These are phyloP conservation scores for Bos javanicus DNA, from an alignment of 2,113 vertebrate genomes.

Conservation along the genomic window DNA sequence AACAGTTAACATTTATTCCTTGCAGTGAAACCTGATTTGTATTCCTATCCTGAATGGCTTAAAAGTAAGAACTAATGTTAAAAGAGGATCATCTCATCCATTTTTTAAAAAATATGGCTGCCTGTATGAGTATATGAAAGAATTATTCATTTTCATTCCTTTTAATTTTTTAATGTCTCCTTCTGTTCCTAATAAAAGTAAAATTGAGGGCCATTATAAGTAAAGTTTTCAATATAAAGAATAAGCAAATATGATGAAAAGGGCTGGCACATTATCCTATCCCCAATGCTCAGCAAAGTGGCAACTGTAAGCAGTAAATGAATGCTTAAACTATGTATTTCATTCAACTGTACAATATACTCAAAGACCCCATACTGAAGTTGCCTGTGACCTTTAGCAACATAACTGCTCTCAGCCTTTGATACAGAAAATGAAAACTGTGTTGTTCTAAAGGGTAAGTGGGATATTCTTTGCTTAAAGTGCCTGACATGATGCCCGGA, in stretches of 20 bases:
- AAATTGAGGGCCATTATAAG: not conserved
- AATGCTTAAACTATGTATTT: not conserved
- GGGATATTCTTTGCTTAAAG: not conserved
- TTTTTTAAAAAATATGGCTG: not conserved
- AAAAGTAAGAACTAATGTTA: not conserved
- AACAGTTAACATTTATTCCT: slow-evolving; percentile 65
- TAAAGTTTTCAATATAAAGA: not conserved
- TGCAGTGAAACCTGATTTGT: slow-evolving; percentile 57
- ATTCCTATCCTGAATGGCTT: slow-evolving; percentile 29
- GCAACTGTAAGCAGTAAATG: not conserved
- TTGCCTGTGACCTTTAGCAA: not conserved
- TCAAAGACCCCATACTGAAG: not conserved
- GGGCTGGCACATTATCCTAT: not conserved
- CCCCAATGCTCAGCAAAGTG: not conserved
- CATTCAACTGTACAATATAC: not conserved
- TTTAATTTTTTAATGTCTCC: not conserved
- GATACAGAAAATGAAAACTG: not conserved
- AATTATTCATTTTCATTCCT: not conserved
- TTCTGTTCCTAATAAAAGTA: not conserved
- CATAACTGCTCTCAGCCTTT: not conserved
- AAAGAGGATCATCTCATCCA: not conserved
- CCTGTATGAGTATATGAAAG: not conserved
- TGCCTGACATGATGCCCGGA: not conserved
- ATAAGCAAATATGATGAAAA: not conserved
- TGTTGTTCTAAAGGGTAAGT: not conserved